Evolutionary conservation across 2,113 vertebrate species (phyloP).

Genomic region (Octodon degus): DNA sequence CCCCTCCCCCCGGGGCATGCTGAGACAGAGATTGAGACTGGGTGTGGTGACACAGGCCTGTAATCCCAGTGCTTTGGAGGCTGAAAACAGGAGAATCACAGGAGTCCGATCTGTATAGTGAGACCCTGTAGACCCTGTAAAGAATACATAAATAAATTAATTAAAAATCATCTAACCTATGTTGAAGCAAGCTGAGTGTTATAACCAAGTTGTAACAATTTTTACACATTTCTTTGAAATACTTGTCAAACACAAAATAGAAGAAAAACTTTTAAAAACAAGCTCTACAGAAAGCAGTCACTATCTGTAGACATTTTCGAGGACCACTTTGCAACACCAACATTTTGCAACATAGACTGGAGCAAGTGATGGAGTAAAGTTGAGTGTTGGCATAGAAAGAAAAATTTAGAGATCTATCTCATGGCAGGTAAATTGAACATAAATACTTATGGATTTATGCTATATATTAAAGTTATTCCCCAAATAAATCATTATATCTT

Average conservation of each 20-base stretch:
- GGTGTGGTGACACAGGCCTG: too few species aligned
- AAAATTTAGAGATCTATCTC: slow-evolving; percentile 53
- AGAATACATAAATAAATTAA: too few species aligned
- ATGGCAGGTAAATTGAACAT: slow-evolving; percentile 60
- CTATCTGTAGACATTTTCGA: slow-evolving; percentile 58
- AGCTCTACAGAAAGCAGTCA: slow-evolving; percentile 65
- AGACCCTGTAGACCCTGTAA: too few species aligned
- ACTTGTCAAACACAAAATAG: slow-evolving; percentile 75
- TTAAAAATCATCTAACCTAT: slow-evolving; percentile 1
- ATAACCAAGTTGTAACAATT: slow-evolving; percentile 68
- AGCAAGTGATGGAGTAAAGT: slow-evolving; percentile 63
- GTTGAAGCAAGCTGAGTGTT: slow-evolving; percentile 72
- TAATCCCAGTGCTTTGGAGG: too few species aligned
- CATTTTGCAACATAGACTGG: slow-evolving; percentile 63
- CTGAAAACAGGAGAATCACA: too few species aligned
- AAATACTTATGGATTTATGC: slow-evolving; percentile 73
- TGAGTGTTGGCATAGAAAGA: slow-evolving; percentile 58
- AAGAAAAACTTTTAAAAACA: slow-evolving; percentile 78
- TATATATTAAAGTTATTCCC: slow-evolving; percentile 72
- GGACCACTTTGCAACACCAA: slow-evolving; percentile 76
- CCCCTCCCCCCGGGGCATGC: too few species aligned
- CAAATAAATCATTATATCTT: slow-evolving; percentile 58
- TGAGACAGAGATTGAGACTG: too few species aligned
- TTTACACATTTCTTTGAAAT: slow-evolving; percentile 74
- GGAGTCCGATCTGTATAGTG: too few species aligned